Evolutionary conservation across 2,888 invertebrate genomes (phyloP).

Genomic region (Spilarctia lutea): DNA sequence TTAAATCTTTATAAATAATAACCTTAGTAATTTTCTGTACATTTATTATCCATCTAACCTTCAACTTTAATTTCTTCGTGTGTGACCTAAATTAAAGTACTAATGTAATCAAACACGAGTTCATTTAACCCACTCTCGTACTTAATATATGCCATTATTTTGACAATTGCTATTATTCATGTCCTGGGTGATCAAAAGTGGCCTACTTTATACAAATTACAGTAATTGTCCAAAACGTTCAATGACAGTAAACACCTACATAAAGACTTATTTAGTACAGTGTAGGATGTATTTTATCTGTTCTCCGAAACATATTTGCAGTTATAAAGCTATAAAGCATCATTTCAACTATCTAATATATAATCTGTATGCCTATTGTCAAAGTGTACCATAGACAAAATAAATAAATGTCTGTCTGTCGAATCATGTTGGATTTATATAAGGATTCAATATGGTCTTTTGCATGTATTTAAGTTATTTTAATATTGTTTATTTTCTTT

Average conservation of each 20-base stretch:
- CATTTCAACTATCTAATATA: slow-evolving; percentile 16
- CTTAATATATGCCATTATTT: slow-evolving; percentile 50
- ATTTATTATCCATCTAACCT: neutral
- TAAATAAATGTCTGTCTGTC: no score
- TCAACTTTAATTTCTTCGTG: slow-evolving; percentile 7
- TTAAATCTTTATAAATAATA: neutral
- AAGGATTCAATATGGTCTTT: neutral
- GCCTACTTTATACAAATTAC: slow-evolving; percentile 66
- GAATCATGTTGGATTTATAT: neutral
- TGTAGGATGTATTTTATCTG: slow-evolving; percentile 54
- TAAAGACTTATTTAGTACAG: slow-evolving; percentile 38
- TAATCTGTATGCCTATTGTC: slow-evolving; percentile 13
- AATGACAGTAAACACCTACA: slow-evolving; percentile 45
- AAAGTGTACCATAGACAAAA: neutral
- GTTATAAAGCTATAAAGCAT: slow-evolving; percentile 20
- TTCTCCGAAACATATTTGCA: slow-evolving; percentile 10
- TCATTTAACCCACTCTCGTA: slow-evolving; percentile 44
- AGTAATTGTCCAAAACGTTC: slow-evolving; percentile 67
- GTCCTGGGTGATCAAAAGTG: slow-evolving; percentile 61
- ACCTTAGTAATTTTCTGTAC: neutral
- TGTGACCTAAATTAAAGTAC: slow-evolving; percentile 1
- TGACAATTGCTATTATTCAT: slow-evolving; percentile 57
- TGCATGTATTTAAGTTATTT: neutral
- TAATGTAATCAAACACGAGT: slow-evolving; percentile 30
- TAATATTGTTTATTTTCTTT: neutral